Base-by-base conservation (phyloP, 2,888 invertebrate species). In the Phalera bucephala region DNA sequence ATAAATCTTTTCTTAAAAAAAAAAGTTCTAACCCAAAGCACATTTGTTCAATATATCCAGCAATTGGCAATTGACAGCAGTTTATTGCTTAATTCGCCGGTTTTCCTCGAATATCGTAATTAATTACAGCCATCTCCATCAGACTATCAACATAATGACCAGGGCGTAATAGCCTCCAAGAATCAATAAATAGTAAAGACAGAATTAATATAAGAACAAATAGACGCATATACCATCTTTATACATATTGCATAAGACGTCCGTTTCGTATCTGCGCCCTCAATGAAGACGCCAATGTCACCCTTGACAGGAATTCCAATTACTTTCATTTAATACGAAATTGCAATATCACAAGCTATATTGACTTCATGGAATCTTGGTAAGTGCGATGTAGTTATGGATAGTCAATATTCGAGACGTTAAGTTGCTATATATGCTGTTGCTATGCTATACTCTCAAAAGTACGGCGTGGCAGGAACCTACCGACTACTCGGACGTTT, bases 221-320 rank as follows among this genome's bases (percentile, higher is more conserved):
- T 49, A 49, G 45, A 45, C 31, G 45, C 41, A 45, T 40, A 50
- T 48, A 45, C 41, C 46, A 44, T 40, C 33, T 40, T 56, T 46
- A 62, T 70, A 61, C 64, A 69, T 69, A 72, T 67, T 67, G 61
- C 58, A 71, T 66, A 61, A 72, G 67, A 58, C 50, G 58, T 64
- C 56, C 40, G 56, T 48, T 59, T 50, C 45, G 39, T 50, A 50
- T 63, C 38, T 14, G 12, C 14, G n/a, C 1, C 33, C 44, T 56
- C 68, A 66, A 71, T 65, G 61, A 67, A 69, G 71, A 65, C 59
- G 60, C 64, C 74, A 77, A 79, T 79, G 77, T 77, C 77, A 72
- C 72, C 71, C 71, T 71, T 58, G 71, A 68, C 52, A 51, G 63
- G 71, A 72, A 72, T 76, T 69, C 77, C 73, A 79, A 78, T 79